Conservation (phyloP, 2,888 invertebrate genomes). For the Dorcus parallelipipedus region DNA sequence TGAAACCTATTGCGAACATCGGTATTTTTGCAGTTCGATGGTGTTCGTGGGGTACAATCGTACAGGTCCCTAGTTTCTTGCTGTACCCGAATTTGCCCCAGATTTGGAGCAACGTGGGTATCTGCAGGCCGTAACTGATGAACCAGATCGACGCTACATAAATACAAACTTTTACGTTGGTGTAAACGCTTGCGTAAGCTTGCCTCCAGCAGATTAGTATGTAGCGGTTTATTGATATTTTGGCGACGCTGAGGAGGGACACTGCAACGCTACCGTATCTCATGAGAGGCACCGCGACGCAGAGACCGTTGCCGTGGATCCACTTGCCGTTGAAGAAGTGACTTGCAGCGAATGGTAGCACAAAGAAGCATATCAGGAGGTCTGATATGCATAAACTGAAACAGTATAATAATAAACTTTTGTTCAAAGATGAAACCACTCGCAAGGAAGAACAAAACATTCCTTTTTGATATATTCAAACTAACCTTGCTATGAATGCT, state of each 20-base stretch:
- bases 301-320: slow-evolving; percentile 74
- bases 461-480: neutral
- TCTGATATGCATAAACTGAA: slow-evolving; percentile 84
- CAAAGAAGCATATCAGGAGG: slow-evolving; percentile 81
- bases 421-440: neutral
- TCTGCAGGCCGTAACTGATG: slow-evolving; percentile 83
- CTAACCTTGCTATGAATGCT: slow-evolving; percentile 85
- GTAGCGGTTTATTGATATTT: slow-evolving; percentile 84
- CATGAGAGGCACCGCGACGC: slow-evolving; percentile 77
- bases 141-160: slow-evolving; percentile 88
- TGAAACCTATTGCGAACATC: slow-evolving; percentile 81
- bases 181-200: slow-evolving; percentile 77
- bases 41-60: slow-evolving; percentile 69
- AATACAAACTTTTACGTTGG: slow-evolving; percentile 72
- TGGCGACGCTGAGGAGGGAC: slow-evolving; percentile 81
- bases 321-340: slow-evolving; percentile 82
- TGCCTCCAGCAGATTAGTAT: slow-evolving; percentile 88
- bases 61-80: slow-evolving; percentile 75
- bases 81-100: slow-evolving; percentile 92
- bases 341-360: slow-evolving; percentile 83
- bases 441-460: neutral
- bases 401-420: slow-evolving; percentile 25
- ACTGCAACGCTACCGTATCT: slow-evolving; percentile 89
- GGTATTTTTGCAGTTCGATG: slow-evolving; percentile 74
- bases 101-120: slow-evolving; percentile 76